phyloP scores from a whole-genome alignment of 2,797 vertebrate species.

The Remorina albescens region DNA sequence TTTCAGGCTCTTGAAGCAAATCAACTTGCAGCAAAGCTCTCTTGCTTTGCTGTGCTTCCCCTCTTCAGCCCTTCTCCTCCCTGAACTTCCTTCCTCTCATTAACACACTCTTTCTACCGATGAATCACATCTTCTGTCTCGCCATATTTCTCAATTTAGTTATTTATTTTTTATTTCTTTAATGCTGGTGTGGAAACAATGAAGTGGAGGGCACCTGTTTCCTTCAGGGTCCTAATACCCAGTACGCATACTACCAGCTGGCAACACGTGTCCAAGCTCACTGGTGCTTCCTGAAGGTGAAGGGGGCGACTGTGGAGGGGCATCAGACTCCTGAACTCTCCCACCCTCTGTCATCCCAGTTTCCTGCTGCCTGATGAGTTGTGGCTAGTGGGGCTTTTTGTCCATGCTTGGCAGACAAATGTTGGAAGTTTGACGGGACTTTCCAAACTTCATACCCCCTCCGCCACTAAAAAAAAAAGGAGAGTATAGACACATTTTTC shows the following conservation, averaged over 20 bases:
- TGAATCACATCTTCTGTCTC: slow-evolving; percentile 64
- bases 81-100: slow-evolving; percentile 75
- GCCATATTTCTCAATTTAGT: slow-evolving; percentile 44
- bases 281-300: slow-evolving; percentile 63
- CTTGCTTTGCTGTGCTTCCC: slow-evolving; percentile 16
- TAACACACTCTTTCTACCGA: slow-evolving; percentile 57
- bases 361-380: slow-evolving; percentile 78
- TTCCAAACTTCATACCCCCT: slow-evolving; percentile 57
- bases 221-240: slow-evolving; percentile 56
- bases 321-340: slow-evolving; percentile 70
- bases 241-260: slow-evolving; percentile 31
- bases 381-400: slow-evolving; percentile 63
- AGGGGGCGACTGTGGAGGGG: slow-evolving; percentile 12
- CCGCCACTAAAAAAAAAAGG: background rate
- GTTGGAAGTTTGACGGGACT: slow-evolving; percentile 72
- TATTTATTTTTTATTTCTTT: slow-evolving; percentile 36
- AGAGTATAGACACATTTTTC: background rate
- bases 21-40: background rate
- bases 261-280: slow-evolving; percentile 49
- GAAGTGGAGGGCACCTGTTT: slow-evolving; percentile 81
- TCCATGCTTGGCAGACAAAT: slow-evolving; percentile 63
- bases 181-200: slow-evolving; percentile 75
- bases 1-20: background rate
- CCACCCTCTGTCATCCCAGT: slow-evolving; percentile 68
- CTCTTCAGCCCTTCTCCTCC: slow-evolving; percentile 54